These are phyloP conservation scores for Globodera rostochiensis DNA, from an alignment of 1,140 invertebrate species.

Conservation along the genomic window DNA sequence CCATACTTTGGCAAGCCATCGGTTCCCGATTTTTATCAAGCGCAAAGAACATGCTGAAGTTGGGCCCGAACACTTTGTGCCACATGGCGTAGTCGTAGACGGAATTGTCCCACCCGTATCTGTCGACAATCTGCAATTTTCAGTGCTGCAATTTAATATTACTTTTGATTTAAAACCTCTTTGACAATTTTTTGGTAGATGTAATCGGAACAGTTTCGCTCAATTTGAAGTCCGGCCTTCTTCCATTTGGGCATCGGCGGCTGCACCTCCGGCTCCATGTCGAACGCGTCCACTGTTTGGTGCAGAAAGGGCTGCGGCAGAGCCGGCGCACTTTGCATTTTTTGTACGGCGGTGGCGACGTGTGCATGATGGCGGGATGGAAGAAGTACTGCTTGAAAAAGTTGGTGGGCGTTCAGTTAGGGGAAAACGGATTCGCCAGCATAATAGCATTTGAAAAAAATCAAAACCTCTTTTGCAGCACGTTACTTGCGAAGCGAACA, in stretches of 20 bases:
- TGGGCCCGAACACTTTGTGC: background rate
- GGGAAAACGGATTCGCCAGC: background rate
- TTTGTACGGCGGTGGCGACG: background rate
- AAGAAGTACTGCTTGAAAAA: background rate
- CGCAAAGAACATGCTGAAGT: conserved; percentile 7
- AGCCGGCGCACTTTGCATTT: background rate
- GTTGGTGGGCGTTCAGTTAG: background rate
- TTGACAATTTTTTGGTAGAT: background rate
- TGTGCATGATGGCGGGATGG: background rate
- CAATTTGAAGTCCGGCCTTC: background rate
- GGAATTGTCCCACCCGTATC: conserved; percentile 1
- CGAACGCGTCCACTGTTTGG: too few species aligned
- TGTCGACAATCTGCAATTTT: background rate
- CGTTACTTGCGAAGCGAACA: too few species aligned
- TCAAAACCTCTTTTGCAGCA: too few species aligned
- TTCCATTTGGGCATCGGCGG: background rate
- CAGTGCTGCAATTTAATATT: background rate
- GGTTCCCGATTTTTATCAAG: background rate
- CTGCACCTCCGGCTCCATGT: too few species aligned
- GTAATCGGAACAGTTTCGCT: background rate
- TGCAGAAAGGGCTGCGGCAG: background rate
- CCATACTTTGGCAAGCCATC: background rate
- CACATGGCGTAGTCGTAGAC: conserved; percentile 6
- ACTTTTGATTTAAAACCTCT: background rate
- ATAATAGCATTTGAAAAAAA: background rate